Conservation (phyloP, 2,113 vertebrate species). For the Suricata suricatta region DNA sequence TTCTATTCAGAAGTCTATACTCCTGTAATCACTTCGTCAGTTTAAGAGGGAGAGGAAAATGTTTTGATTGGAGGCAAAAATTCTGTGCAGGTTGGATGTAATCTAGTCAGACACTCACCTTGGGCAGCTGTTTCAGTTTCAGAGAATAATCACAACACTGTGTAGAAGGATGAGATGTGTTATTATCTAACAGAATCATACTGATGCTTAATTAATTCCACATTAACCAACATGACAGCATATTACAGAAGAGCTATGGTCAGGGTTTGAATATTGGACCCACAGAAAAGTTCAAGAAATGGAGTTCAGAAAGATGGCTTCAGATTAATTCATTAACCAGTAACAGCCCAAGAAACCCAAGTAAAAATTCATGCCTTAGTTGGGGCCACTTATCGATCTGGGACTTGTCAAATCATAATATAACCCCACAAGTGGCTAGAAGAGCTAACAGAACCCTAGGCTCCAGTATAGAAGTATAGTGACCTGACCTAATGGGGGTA, state of each 20-base stretch:
- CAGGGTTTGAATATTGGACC: not conserved
- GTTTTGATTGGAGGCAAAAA: slow-evolving; percentile 42
- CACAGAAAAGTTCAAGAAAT: not conserved
- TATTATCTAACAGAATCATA: slow-evolving; percentile 41
- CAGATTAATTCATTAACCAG: slow-evolving; percentile 39
- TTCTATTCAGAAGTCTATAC: slow-evolving; percentile 27
- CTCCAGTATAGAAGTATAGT: slow-evolving; percentile 45
- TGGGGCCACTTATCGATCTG: slow-evolving; percentile 35
- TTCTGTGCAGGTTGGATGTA: slow-evolving; percentile 18
- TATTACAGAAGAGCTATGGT: not conserved
- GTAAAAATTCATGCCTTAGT: slow-evolving; percentile 49
- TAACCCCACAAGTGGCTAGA: slow-evolving; percentile 67
- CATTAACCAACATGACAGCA: not conserved
- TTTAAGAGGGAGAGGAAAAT: slow-evolving; percentile 56
- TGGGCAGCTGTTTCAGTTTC: slow-evolving; percentile 46
- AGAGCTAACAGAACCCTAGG: slow-evolving; percentile 71
- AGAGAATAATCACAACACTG: slow-evolving; percentile 11
- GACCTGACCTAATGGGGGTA: slow-evolving; percentile 66
- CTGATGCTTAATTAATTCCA: slow-evolving; percentile 53
- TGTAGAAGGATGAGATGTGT: not conserved
- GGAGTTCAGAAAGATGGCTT: slow-evolving; percentile 18
- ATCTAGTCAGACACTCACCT: slow-evolving; percentile 46
- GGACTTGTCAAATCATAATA: slow-evolving; percentile 64
- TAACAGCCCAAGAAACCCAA: slow-evolving; percentile 32
- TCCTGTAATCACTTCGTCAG: slow-evolving; percentile 63